A percentile compares a stretch with the other conserved stretches of the same genome.
Conservation (phyloP, 2,797 vertebrate genomes). For the Chaenodraco wilsoni region DNA sequence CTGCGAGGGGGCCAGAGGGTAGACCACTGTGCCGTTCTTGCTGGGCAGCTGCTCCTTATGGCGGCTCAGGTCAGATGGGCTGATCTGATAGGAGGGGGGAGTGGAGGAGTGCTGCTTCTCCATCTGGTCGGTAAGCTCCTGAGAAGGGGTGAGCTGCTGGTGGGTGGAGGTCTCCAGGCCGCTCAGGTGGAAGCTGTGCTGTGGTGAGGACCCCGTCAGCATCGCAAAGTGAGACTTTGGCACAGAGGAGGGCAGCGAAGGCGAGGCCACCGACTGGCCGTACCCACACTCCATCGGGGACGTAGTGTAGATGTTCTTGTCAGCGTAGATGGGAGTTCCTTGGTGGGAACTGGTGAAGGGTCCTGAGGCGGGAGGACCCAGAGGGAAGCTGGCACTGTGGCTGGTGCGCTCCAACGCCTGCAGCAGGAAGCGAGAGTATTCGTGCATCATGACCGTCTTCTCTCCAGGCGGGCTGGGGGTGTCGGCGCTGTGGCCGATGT, state of each 20-base stretch:
- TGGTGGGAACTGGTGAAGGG: conserved; percentile 66
- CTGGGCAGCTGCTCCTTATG: conserved; percentile 86
- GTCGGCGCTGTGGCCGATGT: conserved; percentile 85
- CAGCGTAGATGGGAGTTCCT: conserved; percentile 87
- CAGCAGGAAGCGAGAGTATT: conserved; percentile 98
- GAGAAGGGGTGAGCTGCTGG: conserved; percentile 98
- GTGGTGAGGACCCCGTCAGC: conserved; percentile 89
- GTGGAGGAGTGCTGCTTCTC: conserved; percentile 89
- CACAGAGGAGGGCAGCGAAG: conserved; percentile 87
- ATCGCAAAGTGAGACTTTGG: conserved; percentile 98
- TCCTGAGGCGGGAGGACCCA: conserved; percentile 79
- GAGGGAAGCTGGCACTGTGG: conserved; percentile 90
- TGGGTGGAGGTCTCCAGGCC: conserved; percentile 90
- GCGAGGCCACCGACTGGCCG: conserved; percentile 88
- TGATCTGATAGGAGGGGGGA: conserved; percentile 89
- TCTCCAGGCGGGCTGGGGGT: conserved; percentile 88
- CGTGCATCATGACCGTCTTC: conserved; percentile 93
- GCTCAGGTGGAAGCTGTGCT: conserved; percentile 93
- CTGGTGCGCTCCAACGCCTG: conserved; percentile 98
- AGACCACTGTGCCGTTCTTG: conserved; percentile 84
- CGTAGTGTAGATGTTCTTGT: conserved; percentile 95
- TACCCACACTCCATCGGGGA: conserved; percentile 94
- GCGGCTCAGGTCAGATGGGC: conserved; percentile 87
- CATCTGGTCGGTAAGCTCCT: conserved; percentile 97
- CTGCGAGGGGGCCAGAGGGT: conserved; percentile 88